Percentiles rank a stretch among this genome's conserved stretches.
phyloP scores from a whole-genome alignment of 2,113 vertebrate species.

The Turdus rufiventris region DNA sequence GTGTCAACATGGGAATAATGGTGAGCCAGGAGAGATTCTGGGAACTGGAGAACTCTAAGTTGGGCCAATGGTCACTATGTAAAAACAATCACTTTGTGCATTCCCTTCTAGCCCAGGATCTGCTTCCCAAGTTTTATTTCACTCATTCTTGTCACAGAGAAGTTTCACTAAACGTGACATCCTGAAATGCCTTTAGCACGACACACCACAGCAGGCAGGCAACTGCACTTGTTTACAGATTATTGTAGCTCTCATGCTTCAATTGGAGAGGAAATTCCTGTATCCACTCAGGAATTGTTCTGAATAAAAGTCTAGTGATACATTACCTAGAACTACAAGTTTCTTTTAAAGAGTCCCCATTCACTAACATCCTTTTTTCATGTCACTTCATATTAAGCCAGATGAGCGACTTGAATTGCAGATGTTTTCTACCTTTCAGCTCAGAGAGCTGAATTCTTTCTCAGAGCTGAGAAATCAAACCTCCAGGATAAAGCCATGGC shows the following conservation, averaged over 20 bases:
- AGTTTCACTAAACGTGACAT: background rate
- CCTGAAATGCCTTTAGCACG: background rate
- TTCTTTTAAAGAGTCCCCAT: background rate
- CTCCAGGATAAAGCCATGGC: background rate
- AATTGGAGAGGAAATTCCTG: background rate
- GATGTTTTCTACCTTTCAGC: background rate
- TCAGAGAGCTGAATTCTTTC: background rate
- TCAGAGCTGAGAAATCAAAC: background rate
- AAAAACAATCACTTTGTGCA: background rate
- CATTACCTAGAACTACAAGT: accelerated
- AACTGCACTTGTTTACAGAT: background rate
- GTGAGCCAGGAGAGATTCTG: background rate
- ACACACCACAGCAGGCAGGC: background rate
- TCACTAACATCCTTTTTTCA: background rate
- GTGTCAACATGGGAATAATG: background rate
- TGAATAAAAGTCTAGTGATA: background rate
- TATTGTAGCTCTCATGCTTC: background rate
- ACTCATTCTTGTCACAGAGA: background rate
- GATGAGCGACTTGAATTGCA: background rate
- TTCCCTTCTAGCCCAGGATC: background rate
- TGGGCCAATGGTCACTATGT: background rate
- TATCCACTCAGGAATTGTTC: background rate
- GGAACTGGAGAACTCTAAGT: background rate
- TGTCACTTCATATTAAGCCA: background rate
- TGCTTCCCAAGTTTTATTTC: background rate